Evolutionary conservation across 1,140 invertebrate species (phyloP), one percentile per base, ranked within the genome.

Genomic region (Drosophila nebulosa): DNA sequence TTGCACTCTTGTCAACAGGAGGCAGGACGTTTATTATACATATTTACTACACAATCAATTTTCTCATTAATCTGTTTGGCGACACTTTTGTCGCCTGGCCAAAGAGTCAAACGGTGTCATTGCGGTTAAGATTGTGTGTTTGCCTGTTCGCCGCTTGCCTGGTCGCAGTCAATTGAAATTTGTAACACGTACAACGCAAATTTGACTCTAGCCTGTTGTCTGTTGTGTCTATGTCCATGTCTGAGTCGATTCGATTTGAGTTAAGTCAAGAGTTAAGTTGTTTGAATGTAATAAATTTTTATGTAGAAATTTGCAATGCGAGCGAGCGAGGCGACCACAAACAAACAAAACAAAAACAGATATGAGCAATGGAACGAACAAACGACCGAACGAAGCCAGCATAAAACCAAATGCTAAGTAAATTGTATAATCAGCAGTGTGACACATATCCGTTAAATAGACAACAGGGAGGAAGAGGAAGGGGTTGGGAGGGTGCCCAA

Each of bases 371-470:
- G 9, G 18, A 24, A 26, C 24, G 32, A 64, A 42, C 61, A 12
- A 21, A 27, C 4, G 18, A 24, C 18, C 24, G 32, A 64, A 42
- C 61, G 14, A 21, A 27, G 30, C 21, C 12, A 51, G 32, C 57
- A 36, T 50, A 32, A 18, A 53, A 63, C 26, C 24, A 42, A 55
- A 55, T 55, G 57, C 51, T 62, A 61, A 72, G 66, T 69, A 64
- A 61, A 69, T 74, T 74, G 61, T 69, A 74, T 69, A 74, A 74
- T 74, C 66, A 64, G 61, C 67, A 74, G 56, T 74, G 66, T 74
- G 71, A 74, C 71, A 74, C 71, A 74, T 74, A 64, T 74, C 66
- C 71, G 71, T 51, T 30, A 56, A 58, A 32, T 58, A 61, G 36
- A 62, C 21, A 30, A 27, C 21, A 16, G 27, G 16, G 24, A 9